Evolutionary conservation across 2,113 vertebrate genomes (phyloP), one percentile per base, ranked within the genome.

Genomic region (Coptodon rendalli): DNA sequence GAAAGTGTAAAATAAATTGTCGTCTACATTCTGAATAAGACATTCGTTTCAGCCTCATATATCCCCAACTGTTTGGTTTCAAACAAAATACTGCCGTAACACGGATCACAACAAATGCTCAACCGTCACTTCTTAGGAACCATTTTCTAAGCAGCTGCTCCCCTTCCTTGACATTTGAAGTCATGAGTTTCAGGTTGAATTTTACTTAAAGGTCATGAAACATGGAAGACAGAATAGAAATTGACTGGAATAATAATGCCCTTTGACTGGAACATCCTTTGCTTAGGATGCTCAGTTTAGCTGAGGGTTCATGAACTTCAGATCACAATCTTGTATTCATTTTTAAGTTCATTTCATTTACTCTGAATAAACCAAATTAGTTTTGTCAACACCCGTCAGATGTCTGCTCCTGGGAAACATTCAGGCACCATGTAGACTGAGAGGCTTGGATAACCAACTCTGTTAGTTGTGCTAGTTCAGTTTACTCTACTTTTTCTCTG

Each of bases 181-280:
- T 84, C 78, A 43, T 54, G 34, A 84, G 54, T 89, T 84, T 80
- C 57, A 45, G 68, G 9, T 85, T 83, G 22, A 38, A 36, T 91
- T 89, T 91, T 78, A 79, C 68, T 92, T 59, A 89, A 92, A 89
- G 73, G 88, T 91, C 85, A 85, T 52, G 36, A 48, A 83, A 83
- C 38, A 43, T 48, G 17, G 19, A 34, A 38, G 34, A 53, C 4
- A 50, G 82, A 90, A 87, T 66, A 14, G 11, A 84, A 79, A 87
- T 81, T 48, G 87, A 87, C 78, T 80, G 52, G 81, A 81, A 84
- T 24, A 22, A 80, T 43, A 84, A 87, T 34, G 57, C 24, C 53
- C 7, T 88, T 90, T 73, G 22, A 66, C 84, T 89, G 80, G 5
- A 61, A 84, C 17, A 80, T 63, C 34, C 10, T 53, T 29, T 40